phyloP scores from a whole-genome alignment of 1,140 invertebrate species.

The Drosophila asahinai region DNA sequence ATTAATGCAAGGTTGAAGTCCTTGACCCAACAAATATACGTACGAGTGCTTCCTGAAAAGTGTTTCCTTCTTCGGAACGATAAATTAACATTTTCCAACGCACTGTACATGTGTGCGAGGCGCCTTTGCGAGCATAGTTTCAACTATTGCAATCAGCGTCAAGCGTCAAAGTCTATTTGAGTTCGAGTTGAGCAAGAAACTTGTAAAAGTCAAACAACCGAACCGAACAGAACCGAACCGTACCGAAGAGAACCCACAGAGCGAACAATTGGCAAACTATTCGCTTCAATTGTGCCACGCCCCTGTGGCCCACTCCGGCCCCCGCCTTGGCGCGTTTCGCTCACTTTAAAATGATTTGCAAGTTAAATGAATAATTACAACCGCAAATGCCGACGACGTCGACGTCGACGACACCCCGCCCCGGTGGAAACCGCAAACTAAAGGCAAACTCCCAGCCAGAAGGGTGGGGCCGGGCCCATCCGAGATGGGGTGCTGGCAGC shows the following conservation, averaged over 20 bases:
- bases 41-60: background rate
- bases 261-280: conserved; percentile 78
- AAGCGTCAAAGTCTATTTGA: conserved; percentile 83
- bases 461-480: background rate
- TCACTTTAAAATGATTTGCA: conserved; percentile 77
- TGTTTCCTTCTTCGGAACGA: background rate
- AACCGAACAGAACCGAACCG: conserved; percentile 26
- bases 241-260: conserved; percentile 18
- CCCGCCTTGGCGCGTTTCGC: background rate
- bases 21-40: conserved; percentile 6
- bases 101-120: conserved; percentile 19
- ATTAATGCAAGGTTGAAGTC: conserved; percentile 6
- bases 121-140: conserved; percentile 10
- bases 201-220: conserved; percentile 75
- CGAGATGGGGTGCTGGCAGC: conserved; percentile 19
- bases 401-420: conserved; percentile 9
- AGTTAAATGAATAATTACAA: conserved; percentile 83
- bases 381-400: conserved; percentile 59
- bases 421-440: conserved; percentile 34
- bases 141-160: conserved; percentile 79
- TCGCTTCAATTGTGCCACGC: conserved; percentile 73
- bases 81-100: conserved; percentile 26
- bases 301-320: background rate
- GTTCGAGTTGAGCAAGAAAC: conserved; percentile 63
- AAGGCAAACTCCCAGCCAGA: conserved; percentile 32